Conservation (phyloP, 64 coral and sea anemone species). For the Acropora tenuis region DNA sequence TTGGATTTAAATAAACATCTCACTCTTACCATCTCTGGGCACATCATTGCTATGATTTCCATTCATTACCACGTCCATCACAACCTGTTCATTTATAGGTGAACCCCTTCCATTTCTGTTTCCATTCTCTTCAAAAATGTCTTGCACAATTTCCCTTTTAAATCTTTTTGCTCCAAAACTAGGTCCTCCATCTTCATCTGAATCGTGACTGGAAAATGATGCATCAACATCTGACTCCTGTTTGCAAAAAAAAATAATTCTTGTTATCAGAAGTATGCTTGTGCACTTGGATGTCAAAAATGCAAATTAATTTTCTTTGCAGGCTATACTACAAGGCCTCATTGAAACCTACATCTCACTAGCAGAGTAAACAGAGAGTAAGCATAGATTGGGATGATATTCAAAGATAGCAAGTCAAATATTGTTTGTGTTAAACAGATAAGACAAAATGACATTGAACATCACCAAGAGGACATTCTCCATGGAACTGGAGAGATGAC, state of each 20-base stretch:
- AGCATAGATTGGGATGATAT: no score
- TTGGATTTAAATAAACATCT: not conserved
- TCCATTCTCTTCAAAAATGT: conserved; percentile 89
- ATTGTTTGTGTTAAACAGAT: no score
- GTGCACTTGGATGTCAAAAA: no score
- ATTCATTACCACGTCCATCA: conserved; percentile 66
- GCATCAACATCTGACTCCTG: conserved; percentile 87
- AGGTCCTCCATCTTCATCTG: conserved; percentile 77
- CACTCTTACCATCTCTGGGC: conserved; percentile 74
- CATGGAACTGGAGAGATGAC: no score
- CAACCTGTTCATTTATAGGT: conserved; percentile 38
- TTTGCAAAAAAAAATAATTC: not conserved
- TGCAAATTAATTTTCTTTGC: no score
- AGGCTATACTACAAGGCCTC: no score
- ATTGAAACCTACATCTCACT: no score
- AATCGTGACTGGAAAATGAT: conserved; percentile 95
- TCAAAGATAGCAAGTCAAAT: no score
- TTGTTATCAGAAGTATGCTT: not conserved
- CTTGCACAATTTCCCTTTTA: conserved; percentile 74
- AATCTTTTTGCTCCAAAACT: conserved; percentile 58
- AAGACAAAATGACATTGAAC: no score
- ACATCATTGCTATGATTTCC: conserved; percentile 74
- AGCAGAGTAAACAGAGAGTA: no score
- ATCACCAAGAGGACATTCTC: no score
- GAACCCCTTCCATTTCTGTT: conserved; percentile 77